These are phyloP conservation scores for Hexactinellida sp. DNA, from an alignment of 37 sponge, comb jelly and placozoan species.

Conservation along the genomic window DNA sequence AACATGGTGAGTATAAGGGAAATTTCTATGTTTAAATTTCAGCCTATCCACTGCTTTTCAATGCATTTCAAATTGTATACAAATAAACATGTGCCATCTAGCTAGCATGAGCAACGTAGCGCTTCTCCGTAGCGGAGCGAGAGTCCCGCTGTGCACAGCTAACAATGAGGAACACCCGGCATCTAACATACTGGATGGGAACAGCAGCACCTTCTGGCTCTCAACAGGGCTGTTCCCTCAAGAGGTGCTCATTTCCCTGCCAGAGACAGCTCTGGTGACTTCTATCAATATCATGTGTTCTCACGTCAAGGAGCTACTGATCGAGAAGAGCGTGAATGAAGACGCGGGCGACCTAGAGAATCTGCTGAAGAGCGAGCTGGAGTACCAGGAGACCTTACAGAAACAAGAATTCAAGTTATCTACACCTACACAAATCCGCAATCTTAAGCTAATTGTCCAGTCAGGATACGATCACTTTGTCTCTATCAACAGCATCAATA, in stretches of 20 bases:
- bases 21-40: no score
- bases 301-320: background rate
- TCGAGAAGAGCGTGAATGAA: conserved; percentile 1
- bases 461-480: conserved; percentile 11
- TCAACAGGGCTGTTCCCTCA: background rate
- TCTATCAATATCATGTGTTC: background rate
- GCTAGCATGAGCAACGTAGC: background rate
- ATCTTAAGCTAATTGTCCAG: background rate
- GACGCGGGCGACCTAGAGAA: conserved; percentile 9
- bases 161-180: background rate
- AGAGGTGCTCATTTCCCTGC: background rate
- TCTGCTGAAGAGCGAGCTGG: background rate
- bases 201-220: background rate
- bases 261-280: background rate
- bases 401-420: conserved; percentile 15
- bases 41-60: no score
- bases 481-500: background rate
- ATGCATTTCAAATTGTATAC: background rate
- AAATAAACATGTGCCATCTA: background rate
- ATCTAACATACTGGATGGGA: conserved; percentile 6
- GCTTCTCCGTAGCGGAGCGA: background rate
- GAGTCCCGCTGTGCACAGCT: background rate
- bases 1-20: no score
- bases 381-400: conserved; percentile 13
- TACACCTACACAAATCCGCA: background rate